Conservation (phyloP, 92 coral and sea anemone species). For the Galaxea fascicularis region DNA sequence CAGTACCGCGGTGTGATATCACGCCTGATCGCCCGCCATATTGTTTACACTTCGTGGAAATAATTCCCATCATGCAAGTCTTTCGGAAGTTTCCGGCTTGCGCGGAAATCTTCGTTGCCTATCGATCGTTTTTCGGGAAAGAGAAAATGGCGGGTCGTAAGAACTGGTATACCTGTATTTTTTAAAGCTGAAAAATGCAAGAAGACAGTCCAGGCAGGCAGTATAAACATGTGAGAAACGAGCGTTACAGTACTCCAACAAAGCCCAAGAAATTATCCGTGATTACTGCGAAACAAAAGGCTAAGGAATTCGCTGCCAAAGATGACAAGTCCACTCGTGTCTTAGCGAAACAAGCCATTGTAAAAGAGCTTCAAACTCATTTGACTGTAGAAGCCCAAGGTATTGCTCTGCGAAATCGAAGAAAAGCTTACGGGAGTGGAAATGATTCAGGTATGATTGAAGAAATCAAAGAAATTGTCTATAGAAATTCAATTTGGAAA, state of each 20-base stretch:
- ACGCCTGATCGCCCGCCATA: slow-evolving; percentile 23
- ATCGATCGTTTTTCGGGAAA: slow-evolving; percentile 25
- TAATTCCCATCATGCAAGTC: slow-evolving; percentile 26
- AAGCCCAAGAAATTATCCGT: slow-evolving; percentile 74
- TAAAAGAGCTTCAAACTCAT: slow-evolving; percentile 76
- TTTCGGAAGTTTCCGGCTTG: slow-evolving; percentile 1
- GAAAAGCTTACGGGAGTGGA: slow-evolving; percentile 17
- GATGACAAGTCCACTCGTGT: slow-evolving; percentile 83
- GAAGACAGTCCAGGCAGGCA: slow-evolving; percentile 59
- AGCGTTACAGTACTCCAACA: slow-evolving; percentile 72
- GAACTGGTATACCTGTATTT: background rate
- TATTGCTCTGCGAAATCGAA: slow-evolving; percentile 50
- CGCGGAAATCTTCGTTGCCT: slow-evolving; percentile 14
- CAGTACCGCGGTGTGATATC: slow-evolving; percentile 15
- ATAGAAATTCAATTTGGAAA: background rate
- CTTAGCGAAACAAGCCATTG: slow-evolving; percentile 86
- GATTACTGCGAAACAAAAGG: slow-evolving; percentile 70
- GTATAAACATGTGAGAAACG: slow-evolving; percentile 58
- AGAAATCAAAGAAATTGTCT: slow-evolving; percentile 5
- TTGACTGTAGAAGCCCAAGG: slow-evolving; percentile 74
- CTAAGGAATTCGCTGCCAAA: slow-evolving; percentile 74
- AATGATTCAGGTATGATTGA: slow-evolving; percentile 55
- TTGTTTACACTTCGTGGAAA: background rate
- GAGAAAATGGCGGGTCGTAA: slow-evolving; percentile 59
- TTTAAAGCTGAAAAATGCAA: slow-evolving; percentile 52